Evolutionary conservation across 2,888 invertebrate species (phyloP), one percentile per base, ranked within the genome.

Genomic region (Rhopalosiphum nymphaeae): DNA sequence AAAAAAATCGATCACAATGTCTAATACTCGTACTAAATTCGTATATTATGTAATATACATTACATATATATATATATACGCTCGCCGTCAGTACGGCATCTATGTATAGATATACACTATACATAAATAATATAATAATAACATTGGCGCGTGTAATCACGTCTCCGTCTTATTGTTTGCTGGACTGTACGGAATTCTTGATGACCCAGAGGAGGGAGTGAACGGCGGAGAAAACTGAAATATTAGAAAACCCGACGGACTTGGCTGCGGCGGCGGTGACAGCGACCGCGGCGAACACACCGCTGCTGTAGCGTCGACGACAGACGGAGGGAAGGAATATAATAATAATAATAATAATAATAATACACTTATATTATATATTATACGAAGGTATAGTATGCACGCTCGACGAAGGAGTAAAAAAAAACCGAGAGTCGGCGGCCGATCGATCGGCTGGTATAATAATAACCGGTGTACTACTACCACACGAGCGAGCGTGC

Each of bases 371-470:
- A 46, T 44, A 49, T n/a, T 49, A 49, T n/a, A 44, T 44, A 56
- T 36, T 56, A 26, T 16, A 25, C 26, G 42, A 46, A 42, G n/a
- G 57, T 56, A 85, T 10, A 56, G 91, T 10, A 26, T n/a, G 21
- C 46, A 84, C 11, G 25, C n/a, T 36, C 46, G 36, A 67, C 36
- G 67, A 90, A 46, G 46, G 90, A 78, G 56, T 44, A 84, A 85
- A 42, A 91, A 67, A 93, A 90, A 93, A 93, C 29, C 89, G 93
- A 93, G 93, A 93, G 93, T 93, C 9, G 46, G 56, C 84, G 46
- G 36, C 56, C 84, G 93, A 84, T 89, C 93, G 88, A 89, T 89
- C 89, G 78, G 93, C 89, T n/a, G 13, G 86, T 86, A 44, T 86
- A 86, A 57, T 89, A 61, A 85, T 86, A 91, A 91, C 85, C 46